Base-by-base conservation (phyloP, 2,797 vertebrate genomes). In the Spinus olivaceus region DNA sequence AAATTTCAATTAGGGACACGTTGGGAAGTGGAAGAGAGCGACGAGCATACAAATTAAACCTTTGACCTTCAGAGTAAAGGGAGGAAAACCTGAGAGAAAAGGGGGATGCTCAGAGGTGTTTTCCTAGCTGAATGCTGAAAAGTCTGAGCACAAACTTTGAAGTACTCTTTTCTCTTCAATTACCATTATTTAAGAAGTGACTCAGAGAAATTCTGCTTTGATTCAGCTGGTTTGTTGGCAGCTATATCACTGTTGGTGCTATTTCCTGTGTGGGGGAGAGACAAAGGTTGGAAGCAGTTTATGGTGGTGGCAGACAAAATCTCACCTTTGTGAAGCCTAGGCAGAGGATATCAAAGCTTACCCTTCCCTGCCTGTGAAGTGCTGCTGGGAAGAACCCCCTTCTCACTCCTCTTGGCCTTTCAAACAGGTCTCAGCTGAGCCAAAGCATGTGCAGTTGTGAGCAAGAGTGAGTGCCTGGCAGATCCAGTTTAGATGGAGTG, bases 1-100 rank as follows among this genome's bases (percentile, higher is more conserved):
- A 98, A 97, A 97, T 98, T 98, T 98, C 97, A 98, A 97, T 97
- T 98, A 97, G 95, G 95, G 86, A 54, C 97, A 90, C 56, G 91
- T 77, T 97, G 90, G 90, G 96, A 98, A 97, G 83, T 85, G 96
- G 82, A 96, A 97, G 96, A 95, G 95, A 97, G 91, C 91, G 94
- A 97, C 23, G 37, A 96, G 95, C 88, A 73, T 97, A 97, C 96
- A 96, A 97, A 98, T 98, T 70, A 98, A 98, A 97, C 97, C 96
- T 97, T 98, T 98, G 97, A 98, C 98, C 97, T 98, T 98, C 96
- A 97, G 79, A 91, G 86, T 90, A 90, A 93, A 95, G 86, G 50
- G 76, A 95, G 51, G 88, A 78, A 76, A 97, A 95, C 61, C 82
- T 91, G 63, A 88, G 71, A 93, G 35, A 88, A 97, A 97, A 96